These are phyloP conservation scores for Eucriotettix oculatus DNA, from an alignment of 2,888 invertebrate species.

Conservation along the genomic window DNA sequence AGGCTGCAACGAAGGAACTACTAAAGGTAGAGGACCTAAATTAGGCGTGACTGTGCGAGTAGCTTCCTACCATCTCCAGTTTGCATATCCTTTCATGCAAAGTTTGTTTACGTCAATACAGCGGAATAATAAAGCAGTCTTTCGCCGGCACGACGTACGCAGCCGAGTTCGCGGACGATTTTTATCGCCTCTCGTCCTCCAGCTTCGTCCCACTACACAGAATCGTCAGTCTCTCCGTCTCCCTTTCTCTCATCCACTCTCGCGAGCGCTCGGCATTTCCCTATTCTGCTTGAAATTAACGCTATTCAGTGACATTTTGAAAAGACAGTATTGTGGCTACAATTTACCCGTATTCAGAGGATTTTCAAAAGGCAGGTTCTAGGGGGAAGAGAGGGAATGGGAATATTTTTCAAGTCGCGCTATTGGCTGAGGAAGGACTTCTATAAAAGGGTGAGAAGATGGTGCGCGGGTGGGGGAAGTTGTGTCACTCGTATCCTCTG, in stretches of 20 bases:
- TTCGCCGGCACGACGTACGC: neutral
- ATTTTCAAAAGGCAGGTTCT: conserved; percentile 14
- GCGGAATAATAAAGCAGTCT: conserved; percentile 11
- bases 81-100: conserved; percentile 14
- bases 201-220: neutral
- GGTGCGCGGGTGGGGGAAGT: neutral
- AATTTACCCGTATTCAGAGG: conserved; percentile 15
- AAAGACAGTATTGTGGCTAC: conserved; percentile 17
- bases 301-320: conserved; percentile 16
- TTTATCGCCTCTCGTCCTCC: neutral
- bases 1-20: neutral
- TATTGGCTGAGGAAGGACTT: conserved; percentile 7
- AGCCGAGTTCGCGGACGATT: neutral
- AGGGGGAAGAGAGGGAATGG: conserved; percentile 3
- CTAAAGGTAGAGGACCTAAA: neutral
- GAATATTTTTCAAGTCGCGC: conserved; percentile 10
- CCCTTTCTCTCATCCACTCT: neutral
- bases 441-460: conserved; percentile 2
- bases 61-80: conserved; percentile 1
- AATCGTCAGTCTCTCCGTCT: neutral
- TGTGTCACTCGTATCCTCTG: too few relatives aligned
- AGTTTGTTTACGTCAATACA: conserved; percentile 14
- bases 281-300: conserved; percentile 15
- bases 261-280: conserved; percentile 11
- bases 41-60: neutral